Evolutionary conservation across 2,113 vertebrate species (phyloP).

Genomic region (Nothoprocta perdicaria): DNA sequence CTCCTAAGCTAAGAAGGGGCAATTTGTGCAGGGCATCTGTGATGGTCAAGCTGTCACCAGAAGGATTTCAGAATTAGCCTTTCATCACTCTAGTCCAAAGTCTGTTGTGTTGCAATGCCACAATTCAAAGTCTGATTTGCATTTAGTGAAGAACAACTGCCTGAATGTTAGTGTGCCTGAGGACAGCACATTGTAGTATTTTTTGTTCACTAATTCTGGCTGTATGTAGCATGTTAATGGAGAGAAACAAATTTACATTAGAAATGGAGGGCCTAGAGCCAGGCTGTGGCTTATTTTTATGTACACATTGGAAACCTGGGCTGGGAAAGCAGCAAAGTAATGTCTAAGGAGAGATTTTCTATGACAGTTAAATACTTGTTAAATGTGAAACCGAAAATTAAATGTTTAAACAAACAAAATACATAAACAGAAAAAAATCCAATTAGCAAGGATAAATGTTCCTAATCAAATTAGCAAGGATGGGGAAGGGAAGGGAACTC

Average conservation of each 20-base stretch:
- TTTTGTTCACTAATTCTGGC: not conserved
- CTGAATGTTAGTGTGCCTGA: not conserved
- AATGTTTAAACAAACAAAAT: not conserved
- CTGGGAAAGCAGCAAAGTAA: not conserved
- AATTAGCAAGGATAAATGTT: not conserved
- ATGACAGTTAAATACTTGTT: not conserved
- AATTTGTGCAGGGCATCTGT: not conserved
- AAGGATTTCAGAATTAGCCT: slow-evolving; percentile 35
- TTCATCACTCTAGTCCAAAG: slow-evolving; percentile 33
- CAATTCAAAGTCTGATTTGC: slow-evolving; percentile 10
- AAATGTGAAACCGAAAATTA: not conserved
- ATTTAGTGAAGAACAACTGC: not conserved
- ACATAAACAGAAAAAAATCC: not conserved
- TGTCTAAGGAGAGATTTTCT: not conserved
- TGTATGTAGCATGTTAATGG: not conserved
- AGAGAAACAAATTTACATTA: not conserved
- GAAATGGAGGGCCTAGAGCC: not conserved
- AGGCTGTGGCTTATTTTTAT: not conserved
- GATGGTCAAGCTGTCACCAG: not conserved
- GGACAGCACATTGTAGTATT: not conserved
- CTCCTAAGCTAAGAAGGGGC: not conserved
- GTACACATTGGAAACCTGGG: not conserved
- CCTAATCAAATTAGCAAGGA: not conserved
- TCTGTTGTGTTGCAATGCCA: slow-evolving; percentile 39
- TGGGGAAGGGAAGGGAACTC: not conserved